A percentile compares a stretch with the other conserved stretches of the same genome.
phyloP scores from a whole-genome alignment of 1,140 invertebrate species.

The Drosophila pectinifera region DNA sequence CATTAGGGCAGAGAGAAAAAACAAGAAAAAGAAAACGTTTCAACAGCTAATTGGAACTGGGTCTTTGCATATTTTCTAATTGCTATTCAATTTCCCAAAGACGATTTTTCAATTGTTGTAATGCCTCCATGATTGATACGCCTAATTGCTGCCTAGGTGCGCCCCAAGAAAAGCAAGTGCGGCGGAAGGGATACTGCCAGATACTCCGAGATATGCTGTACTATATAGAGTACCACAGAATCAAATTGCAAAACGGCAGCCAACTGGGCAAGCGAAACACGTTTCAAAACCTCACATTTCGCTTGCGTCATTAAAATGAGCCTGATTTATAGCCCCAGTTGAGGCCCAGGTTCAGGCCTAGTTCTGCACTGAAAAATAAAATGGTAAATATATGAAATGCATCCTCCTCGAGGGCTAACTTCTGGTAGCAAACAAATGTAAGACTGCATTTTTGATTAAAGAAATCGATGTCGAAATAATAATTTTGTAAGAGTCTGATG shows the following conservation, averaged over 20 bases:
- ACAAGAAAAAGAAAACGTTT: slow-evolving; percentile 11
- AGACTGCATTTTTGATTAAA: too few relatives aligned
- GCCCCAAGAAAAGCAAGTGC: slow-evolving; percentile 27
- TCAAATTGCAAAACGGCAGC: slow-evolving; percentile 67
- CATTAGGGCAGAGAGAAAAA: background rate
- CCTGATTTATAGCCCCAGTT: slow-evolving; percentile 73
- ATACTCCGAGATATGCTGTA: background rate
- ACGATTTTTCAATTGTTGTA: slow-evolving; percentile 82
- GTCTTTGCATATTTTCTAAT: slow-evolving; percentile 65
- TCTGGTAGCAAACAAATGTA: too few relatives aligned
- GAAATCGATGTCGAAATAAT: too few relatives aligned
- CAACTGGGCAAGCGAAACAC: slow-evolving; percentile 68
- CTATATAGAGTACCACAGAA: slow-evolving; percentile 29
- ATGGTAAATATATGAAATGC: too few relatives aligned
- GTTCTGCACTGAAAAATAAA: slow-evolving; percentile 6
- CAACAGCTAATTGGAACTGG: slow-evolving; percentile 39
- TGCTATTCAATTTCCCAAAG: slow-evolving; percentile 75
- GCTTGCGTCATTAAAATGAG: slow-evolving; percentile 82
- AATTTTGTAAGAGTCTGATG: too few relatives aligned
- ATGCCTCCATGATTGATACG: slow-evolving; percentile 77
- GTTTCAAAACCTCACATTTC: slow-evolving; percentile 77
- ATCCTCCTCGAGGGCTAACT: too few relatives aligned
- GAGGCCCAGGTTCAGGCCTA: slow-evolving; percentile 19
- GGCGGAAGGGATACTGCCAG: background rate
- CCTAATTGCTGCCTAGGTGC: slow-evolving; percentile 68